Evolutionary conservation across 2,888 invertebrate genomes (phyloP), one percentile per base, ranked within the genome.

Genomic region (Campoplex capitator): DNA sequence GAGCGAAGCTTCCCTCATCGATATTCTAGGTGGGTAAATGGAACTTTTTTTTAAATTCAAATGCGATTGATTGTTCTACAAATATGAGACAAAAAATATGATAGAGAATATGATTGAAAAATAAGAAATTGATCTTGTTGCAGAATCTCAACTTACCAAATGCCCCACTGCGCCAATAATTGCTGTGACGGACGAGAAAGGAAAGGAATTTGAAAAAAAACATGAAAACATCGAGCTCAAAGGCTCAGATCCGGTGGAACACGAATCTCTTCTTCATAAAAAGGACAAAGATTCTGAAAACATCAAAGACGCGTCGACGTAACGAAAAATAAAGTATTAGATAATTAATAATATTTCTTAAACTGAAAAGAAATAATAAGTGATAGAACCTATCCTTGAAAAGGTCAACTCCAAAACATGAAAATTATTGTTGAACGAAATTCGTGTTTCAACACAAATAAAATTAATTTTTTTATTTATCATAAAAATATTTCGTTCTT

Each of bases 1-100:
- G 0, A 88, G 86, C 45, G 89, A 91, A 68, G 91, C 91, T 38
- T 88, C 89, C 28, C 88, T 94, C 4, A 80, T 86, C 6, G 88
- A 90, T 56, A 78, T 89, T 83, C 79, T 91, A 6, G 88, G 90
- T 89, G 51, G 84, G 81, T 81, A 45, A 68, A 62, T 35, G 48
- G 13, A 58, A 68, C 9, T 45, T 48, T 32, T 32, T 16, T 62
- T 32, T 58, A 3, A 56, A 67, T 68, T 16, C 9, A 67, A 54
- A 48, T 23, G n/a, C 11, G 74, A 86, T 28, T 70, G 83, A 51
- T 86, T 85, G 84, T 70, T 77, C 28, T 7, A 58, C 35, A 11
- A 73, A 32, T 58, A 65, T 35, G 38, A 6, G 38, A 38, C 38
- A 18, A 73, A 32, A 45, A 77, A 75, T 65, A 70, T 65, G 42